Base-by-base conservation (phyloP, 2,113 vertebrate species). In the Vombatus ursinus region DNA sequence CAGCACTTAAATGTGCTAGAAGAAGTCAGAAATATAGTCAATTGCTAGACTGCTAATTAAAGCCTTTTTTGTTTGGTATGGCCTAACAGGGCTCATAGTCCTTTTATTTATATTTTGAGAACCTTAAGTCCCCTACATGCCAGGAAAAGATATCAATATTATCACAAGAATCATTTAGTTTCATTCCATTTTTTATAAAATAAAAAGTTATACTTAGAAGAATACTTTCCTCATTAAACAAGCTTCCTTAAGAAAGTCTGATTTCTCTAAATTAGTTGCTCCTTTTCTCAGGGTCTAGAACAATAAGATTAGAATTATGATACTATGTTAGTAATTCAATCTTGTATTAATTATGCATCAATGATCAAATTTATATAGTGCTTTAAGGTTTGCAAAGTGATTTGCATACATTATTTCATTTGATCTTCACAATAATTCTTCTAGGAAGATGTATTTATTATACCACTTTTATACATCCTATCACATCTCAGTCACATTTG, bases 171-270 rank as follows among this genome's bases (percentile, higher is more conserved):
- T 52, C 3, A 92, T 52, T 51, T 77, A 50, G 25, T 49, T 90
- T 50, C 48, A 48, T 90, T 26, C 47, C 3, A 49, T 11, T 90
- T 44, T 11, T 25, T 49, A 25, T 50, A 90, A 90, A 28, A 90
- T 25, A 26, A 3, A 50, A 90, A 49, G 24, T 50, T 44, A 44
- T 90, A 48, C 28, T 92, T 26, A 48, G 19, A 50, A 48, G 14
- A 84, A 25, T 23, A 51, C 90, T 22, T 92, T 92, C 49, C 94
- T 94, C 90, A 94, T 44, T 84, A 84, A 91, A 31, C 51, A 84
- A 47, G 90, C 94, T 61, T 94, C 90, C 68, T 94, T 94, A 47
- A 94, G 90, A 50, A 92, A 94, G 92, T 94, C 94, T n/a, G 37
- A 92, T 92, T 94, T 94, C 91, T 94, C 91, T 16, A 91, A 68